Evolutionary conservation across 1,140 invertebrate genomes (phyloP).

Genomic region (Philopotamus ludificatus): DNA sequence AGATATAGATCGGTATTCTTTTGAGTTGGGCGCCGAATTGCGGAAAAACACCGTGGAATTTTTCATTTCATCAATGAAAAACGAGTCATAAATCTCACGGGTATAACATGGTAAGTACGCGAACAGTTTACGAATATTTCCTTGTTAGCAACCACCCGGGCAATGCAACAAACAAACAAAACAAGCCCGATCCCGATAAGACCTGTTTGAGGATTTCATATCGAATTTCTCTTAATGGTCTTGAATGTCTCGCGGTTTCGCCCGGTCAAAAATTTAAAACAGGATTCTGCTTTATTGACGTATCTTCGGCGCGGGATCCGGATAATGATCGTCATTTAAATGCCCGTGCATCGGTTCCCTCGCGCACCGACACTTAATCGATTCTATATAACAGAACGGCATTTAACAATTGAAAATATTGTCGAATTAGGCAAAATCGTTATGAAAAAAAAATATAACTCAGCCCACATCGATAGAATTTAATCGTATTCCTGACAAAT

Average conservation of each 20-base stretch:
- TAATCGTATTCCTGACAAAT: too few species aligned
- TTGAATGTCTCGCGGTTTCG: not conserved
- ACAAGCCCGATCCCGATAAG: not conserved
- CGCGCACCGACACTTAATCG: not conserved
- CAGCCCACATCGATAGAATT: too few species aligned
- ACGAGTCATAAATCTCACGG: too few species aligned
- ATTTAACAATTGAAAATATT: too few species aligned
- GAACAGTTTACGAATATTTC: not conserved
- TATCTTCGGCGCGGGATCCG: not conserved
- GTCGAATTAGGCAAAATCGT: too few species aligned
- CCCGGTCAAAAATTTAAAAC: not conserved
- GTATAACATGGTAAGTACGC: too few species aligned
- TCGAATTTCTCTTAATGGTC: slow-evolving; percentile 10
- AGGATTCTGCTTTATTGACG: not conserved
- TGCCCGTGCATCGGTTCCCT: not conserved
- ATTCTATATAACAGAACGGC: not conserved
- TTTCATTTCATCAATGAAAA: too few species aligned
- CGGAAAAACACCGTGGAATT: too few species aligned
- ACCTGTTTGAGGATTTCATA: slow-evolving; percentile 12
- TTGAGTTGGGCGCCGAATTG: too few species aligned
- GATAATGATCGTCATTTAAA: slow-evolving; percentile 3
- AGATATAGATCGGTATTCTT: too few species aligned
- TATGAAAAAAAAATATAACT: too few species aligned
- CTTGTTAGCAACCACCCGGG: not conserved
- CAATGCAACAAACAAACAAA: not conserved